Conservation (phyloP, 2,888 invertebrate species). For the Pseudoips prasinana region DNA sequence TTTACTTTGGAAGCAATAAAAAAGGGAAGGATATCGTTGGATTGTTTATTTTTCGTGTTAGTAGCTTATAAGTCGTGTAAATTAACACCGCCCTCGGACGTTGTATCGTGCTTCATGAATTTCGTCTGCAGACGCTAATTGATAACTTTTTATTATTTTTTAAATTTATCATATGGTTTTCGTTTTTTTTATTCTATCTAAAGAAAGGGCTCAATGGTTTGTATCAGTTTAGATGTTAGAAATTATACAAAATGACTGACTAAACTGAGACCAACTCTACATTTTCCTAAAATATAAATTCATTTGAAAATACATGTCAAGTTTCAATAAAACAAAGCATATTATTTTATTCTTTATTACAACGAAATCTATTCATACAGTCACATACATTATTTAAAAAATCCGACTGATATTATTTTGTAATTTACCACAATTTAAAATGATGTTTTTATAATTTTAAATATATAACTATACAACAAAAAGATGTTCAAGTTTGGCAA, state of each 20-base stretch:
- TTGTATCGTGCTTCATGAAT: conserved; percentile 56
- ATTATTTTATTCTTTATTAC: conserved; percentile 61
- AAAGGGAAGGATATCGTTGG: conserved; percentile 73
- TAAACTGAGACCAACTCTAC: too few relatives aligned
- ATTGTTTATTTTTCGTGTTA: conserved; percentile 80
- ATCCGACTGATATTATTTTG: conserved; percentile 28
- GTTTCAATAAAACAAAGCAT: conserved; percentile 17
- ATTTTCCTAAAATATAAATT: too few relatives aligned
- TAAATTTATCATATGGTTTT: conserved; percentile 1
- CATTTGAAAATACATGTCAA: too few relatives aligned
- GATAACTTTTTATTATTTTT: conserved; percentile 37
- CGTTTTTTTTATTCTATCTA: too few relatives aligned
- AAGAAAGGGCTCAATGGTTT: too few relatives aligned
- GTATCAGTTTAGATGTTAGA: too few relatives aligned
- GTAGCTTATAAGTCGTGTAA: conserved; percentile 77
- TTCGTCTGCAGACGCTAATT: conserved; percentile 58
- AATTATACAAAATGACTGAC: too few relatives aligned
- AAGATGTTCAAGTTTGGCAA: conserved; percentile 29
- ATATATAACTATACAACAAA: conserved; percentile 18
- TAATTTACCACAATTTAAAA: conserved; percentile 24
- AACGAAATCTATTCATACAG: conserved; percentile 74
- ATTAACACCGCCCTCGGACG: conserved; percentile 67
- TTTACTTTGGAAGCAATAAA: conserved; percentile 74
- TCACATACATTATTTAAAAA: conserved; percentile 63
- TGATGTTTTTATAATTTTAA: conserved; percentile 15